Base-by-base conservation (phyloP, 2,888 invertebrate genomes). In the Abrostola tripartita region DNA sequence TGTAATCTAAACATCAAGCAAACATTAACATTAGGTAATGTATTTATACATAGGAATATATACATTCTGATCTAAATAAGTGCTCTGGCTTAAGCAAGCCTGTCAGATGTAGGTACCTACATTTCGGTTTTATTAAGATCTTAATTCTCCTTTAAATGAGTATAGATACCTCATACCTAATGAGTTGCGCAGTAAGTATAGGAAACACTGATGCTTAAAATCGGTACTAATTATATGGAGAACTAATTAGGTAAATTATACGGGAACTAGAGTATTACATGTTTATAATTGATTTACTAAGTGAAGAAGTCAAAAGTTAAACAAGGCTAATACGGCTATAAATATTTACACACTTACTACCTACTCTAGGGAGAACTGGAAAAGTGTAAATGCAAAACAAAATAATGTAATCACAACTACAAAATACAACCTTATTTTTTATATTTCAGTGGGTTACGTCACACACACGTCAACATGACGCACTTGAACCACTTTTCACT, bases 391-490 rank as follows among this genome's bases (percentile, higher is more conserved):
- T 47, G 14, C 14, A 10, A 47, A 14, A 7, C 24, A 14, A 8
- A 9, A 1, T 6, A 8, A 7, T 24, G 14, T 24, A 40, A 60
- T 52, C 51, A 51, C 37, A 37, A 47, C 41, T 12, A 40, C 49
- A n/a, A 52, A 67, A 52, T 55, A 52, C 11, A 49, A 54, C 44
- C 64, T 56, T 55, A 68, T 79, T 69, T 74, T 69, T 65, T 54
- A 12, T 70, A 62, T 78, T 78, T 74, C 63, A 82, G 69, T 81
- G 64, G 76, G 81, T 89, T 89, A 86, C 88, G 88, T 89, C 89
- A 90, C 81, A 68, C 73, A 77, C 72, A 86, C 87, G 87, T 88
- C 84, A 87, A 82, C 79, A 78, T 85, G 87, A 86, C 88, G 88
- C 84, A 87, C 84, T 83, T 82, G 77, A 82, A 82, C 78, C 69